Evolutionary conservation across 2,888 invertebrate species (phyloP).

Genomic region (Ditula angustiorana): DNA sequence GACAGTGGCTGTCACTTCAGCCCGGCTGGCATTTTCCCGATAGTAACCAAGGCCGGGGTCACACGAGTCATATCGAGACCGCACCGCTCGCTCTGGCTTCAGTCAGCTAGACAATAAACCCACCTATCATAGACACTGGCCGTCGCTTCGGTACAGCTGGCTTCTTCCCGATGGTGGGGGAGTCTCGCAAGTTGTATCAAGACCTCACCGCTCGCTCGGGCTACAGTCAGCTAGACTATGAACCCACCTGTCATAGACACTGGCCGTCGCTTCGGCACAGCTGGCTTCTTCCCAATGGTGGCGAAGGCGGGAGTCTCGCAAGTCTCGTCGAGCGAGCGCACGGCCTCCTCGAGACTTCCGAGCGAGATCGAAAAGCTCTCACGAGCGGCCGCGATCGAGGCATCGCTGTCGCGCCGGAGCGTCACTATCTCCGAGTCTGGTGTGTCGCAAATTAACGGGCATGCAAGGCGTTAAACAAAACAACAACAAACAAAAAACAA

Average conservation of each 20-base stretch:
- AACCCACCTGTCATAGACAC: conserved; percentile 86
- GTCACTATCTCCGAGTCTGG: conserved; percentile 84
- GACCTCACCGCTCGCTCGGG: conserved; percentile 60
- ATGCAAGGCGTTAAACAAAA: conserved; percentile 48
- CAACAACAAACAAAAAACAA: neutral
- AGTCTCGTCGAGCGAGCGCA: conserved; percentile 75
- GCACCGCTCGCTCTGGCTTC: no score
- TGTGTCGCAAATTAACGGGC: conserved; percentile 47
- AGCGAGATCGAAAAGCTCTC: conserved; percentile 81
- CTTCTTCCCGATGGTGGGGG: no score
- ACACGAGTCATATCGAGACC: conserved; percentile 76
- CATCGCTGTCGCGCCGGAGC: conserved; percentile 81
- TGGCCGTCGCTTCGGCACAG: conserved; percentile 84
- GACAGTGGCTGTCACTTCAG: conserved; percentile 86
- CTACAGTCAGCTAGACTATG: neutral
- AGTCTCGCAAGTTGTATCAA: conserved; percentile 74
- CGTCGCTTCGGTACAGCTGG: no score
- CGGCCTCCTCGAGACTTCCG: conserved; percentile 79
- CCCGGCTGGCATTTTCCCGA: conserved; percentile 80
- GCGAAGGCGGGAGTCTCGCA: conserved; percentile 74
- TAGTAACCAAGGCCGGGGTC: conserved; percentile 75
- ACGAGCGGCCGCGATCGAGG: conserved; percentile 73
- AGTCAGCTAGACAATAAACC: no score
- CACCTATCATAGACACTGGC: no score
- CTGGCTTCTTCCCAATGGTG: conserved; percentile 79